Evolutionary conservation across 2,888 invertebrate genomes (phyloP).

Genomic region (Phasia obesa): DNA sequence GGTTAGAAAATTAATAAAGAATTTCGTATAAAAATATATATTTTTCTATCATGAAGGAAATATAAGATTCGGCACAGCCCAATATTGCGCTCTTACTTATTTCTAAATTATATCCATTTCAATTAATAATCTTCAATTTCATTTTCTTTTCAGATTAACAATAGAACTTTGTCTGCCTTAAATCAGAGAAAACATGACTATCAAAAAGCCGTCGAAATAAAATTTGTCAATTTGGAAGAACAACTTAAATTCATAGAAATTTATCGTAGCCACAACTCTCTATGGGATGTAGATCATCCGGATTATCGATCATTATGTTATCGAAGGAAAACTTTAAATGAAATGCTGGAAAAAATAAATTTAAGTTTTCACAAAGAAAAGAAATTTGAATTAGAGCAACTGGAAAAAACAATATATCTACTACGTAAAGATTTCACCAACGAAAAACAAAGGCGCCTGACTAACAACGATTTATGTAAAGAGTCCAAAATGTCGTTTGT

Average conservation of each 20-base stretch:
- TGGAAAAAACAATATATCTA: slow-evolving; percentile 77
- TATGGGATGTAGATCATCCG: slow-evolving; percentile 79
- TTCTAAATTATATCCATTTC: no score
- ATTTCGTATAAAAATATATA: no score
- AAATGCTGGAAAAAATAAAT: slow-evolving; percentile 77
- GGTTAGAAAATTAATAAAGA: no score
- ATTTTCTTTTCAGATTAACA: slow-evolving; percentile 9
- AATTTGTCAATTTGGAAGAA: slow-evolving; percentile 73
- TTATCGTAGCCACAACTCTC: slow-evolving; percentile 75
- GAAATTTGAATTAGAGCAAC: slow-evolving; percentile 71
- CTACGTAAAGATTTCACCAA: slow-evolving; percentile 76
- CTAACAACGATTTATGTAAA: neutral
- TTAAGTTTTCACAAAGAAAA: slow-evolving; percentile 70
- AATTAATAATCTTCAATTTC: neutral
- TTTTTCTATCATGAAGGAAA: no score
- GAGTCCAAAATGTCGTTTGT: slow-evolving; percentile 57
- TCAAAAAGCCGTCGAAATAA: slow-evolving; percentile 72
- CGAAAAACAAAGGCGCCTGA: slow-evolving; percentile 75
- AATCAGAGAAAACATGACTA: slow-evolving; percentile 73
- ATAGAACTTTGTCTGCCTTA: neutral
- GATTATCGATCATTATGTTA: slow-evolving; percentile 78
- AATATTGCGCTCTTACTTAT: no score
- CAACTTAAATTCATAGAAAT: slow-evolving; percentile 78
- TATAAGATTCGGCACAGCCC: no score
- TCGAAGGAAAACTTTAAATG: slow-evolving; percentile 75